Evolutionary conservation across 2,888 invertebrate genomes (phyloP).

Genomic region (Anarsia innoxiella): DNA sequence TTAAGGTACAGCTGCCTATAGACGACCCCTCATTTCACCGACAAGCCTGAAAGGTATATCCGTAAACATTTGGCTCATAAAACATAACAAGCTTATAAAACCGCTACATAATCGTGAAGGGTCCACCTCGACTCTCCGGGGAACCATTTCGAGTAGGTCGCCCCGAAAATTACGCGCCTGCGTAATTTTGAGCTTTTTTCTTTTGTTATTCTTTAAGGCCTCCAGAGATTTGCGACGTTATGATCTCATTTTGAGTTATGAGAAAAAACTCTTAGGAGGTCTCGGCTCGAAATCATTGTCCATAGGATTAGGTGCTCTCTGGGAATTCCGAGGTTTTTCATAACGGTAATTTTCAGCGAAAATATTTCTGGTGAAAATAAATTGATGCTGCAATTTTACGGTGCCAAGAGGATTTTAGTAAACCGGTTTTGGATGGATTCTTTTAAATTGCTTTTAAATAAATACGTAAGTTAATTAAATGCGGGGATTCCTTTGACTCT

Average conservation of each 20-base stretch:
- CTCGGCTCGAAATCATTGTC: constrained; percentile 60
- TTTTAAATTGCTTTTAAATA: no score
- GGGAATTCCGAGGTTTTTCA: constrained; percentile 25
- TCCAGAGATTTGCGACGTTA: constrained; percentile 68
- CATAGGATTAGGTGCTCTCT: constrained; percentile 58
- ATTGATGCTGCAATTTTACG: no score
- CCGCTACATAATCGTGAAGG: constrained; percentile 65
- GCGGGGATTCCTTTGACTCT: no score
- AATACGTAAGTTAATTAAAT: no score
- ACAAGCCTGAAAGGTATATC: constrained; percentile 37
- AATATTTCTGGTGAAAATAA: no score
- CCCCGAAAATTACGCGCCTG: constrained; percentile 69
- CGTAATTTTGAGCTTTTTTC: constrained; percentile 70
- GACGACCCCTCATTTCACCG: constrained; percentile 30
- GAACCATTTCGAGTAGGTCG: constrained; percentile 59
- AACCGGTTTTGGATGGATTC: no score
- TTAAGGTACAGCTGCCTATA: constrained; percentile 7
- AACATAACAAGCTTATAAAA: constrained; percentile 73
- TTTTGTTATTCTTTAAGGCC: constrained; percentile 69
- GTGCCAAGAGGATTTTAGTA: no score
- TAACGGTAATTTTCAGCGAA: neutral
- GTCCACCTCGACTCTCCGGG: constrained; percentile 54
- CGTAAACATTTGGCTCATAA: constrained; percentile 59
- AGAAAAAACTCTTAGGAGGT: constrained; percentile 67
- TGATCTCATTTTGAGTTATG: constrained; percentile 74